Percentiles rank a stretch among this genome's conserved stretches.
Conservation (phyloP, 1,140 invertebrate genomes). For the Akabosia matsudoensis region DNA sequence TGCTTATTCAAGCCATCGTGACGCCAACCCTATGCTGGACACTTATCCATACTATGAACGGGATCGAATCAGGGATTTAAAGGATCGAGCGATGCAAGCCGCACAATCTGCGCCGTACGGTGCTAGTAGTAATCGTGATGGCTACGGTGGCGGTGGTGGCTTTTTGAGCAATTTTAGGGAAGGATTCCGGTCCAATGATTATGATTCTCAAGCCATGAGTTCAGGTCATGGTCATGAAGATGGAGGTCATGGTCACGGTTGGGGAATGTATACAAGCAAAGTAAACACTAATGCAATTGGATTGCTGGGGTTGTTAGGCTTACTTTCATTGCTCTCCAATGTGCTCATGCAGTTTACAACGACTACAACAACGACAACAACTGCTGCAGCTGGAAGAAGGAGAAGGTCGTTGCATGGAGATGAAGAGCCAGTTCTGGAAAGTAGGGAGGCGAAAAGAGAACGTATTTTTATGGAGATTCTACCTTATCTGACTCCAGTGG, state of each 20-base stretch:
- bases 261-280: conserved; percentile 21
- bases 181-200: background rate
- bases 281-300: conserved; percentile 36
- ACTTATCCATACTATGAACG: conserved; percentile 7
- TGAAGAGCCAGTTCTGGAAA: background rate
- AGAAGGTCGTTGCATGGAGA: background rate
- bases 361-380: conserved; percentile 24
- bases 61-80: background rate
- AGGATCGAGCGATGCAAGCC: background rate
- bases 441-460: background rate
- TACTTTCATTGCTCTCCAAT: conserved; percentile 32
- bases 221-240: background rate
- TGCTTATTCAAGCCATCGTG: background rate
- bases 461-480: conserved; percentile 17
- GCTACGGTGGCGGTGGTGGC: background rate
- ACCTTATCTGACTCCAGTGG: conserved; percentile 26
- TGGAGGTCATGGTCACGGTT: background rate
- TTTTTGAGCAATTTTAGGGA: background rate
- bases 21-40: background rate
- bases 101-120: background rate
- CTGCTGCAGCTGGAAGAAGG: background rate
- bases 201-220: background rate
- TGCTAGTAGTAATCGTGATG: background rate
- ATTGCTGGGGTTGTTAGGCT: conserved; percentile 26
- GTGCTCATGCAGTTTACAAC: conserved; percentile 29